Evolutionary conservation across 2,888 invertebrate genomes (phyloP), one percentile per base, ranked within the genome.

Genomic region (Eilema depressum): DNA sequence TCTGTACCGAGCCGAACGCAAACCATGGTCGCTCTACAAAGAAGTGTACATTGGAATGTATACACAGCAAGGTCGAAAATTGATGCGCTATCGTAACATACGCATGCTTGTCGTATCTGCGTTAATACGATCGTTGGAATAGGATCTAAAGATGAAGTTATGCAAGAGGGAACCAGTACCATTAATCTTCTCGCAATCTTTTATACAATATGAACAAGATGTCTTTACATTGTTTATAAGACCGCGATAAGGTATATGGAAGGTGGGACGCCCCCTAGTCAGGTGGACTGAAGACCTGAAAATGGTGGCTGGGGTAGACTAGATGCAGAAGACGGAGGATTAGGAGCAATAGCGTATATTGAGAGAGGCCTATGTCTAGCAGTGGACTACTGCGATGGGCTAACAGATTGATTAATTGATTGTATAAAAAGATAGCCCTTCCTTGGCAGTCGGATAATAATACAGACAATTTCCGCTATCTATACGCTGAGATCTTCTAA

Each of bases 51-150:
- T 75, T 80, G 79, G 74, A 82, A 83, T 80, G 81, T 80, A 80
- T 80, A 82, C 77, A 66, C 77, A 65, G 77, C 86, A 86, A 86
- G 86, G 86, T 86, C 84, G 77, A 77, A 81, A 81, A 85, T 85
- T 77, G 84, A 85, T 85, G 84, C 82, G 64, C 78, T 76, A 79
- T 80, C 79, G 81, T 80, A 76, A 81, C 80, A 41, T 41, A 66
- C 59, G n/a, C 60, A 66, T 75, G 71, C 75, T 75, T 75, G 71
- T 75, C 70, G 70, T 81, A 75, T 69, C 79, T 69, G 74, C 69
- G 72, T 70, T 80, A 78, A 81, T 83, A 79, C 69, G 73, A 71
- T 76, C 83, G 87, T 88, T 89, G 78, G 88, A 86, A 85, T 85
- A 79, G 73, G 82, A 86, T 88, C 88, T 86, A 83, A 86, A 78